phyloP scores from a whole-genome alignment of 2,113 vertebrate species.

The Cricetomys ansorgei region DNA sequence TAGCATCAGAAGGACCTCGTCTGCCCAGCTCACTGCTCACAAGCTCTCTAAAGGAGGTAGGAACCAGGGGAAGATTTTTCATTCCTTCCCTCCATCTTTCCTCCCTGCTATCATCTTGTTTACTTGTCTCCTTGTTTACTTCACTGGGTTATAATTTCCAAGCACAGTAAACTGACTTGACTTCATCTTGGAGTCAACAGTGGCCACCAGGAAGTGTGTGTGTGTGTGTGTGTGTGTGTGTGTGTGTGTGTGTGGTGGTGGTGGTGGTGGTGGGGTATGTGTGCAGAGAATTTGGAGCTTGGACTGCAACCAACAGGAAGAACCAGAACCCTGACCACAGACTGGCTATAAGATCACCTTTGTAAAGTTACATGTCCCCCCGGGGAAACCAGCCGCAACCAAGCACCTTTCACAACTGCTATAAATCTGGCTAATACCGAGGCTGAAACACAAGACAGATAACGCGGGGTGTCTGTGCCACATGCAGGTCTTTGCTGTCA shows the following conservation, averaged over 20 bases:
- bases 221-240: not conserved
- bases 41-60: not conserved
- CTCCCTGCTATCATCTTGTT: not conserved
- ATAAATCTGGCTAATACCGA: not conserved
- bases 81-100: not conserved
- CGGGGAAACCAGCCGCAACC: too few relatives aligned
- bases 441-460: not conserved
- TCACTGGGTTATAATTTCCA: not conserved
- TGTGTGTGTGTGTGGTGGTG: not conserved
- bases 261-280: too few relatives aligned
- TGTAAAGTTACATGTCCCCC: too few relatives aligned
- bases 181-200: not conserved
- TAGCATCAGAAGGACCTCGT: not conserved
- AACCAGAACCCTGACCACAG: not conserved
- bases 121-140: not conserved
- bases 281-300: accelerated
- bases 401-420: not conserved
- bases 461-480: too few relatives aligned
- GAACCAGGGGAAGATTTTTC: not conserved
- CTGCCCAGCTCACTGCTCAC: accelerated
- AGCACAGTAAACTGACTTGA: not conserved
- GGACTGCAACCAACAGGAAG: not conserved
- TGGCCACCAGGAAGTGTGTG: not conserved
- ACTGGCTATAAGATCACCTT: not conserved
- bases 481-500: not conserved